A percentile compares a stretch with the other conserved stretches of the same genome.
phyloP scores from a whole-genome alignment of 2,888 invertebrate species.

The Plutella xylostella region DNA sequence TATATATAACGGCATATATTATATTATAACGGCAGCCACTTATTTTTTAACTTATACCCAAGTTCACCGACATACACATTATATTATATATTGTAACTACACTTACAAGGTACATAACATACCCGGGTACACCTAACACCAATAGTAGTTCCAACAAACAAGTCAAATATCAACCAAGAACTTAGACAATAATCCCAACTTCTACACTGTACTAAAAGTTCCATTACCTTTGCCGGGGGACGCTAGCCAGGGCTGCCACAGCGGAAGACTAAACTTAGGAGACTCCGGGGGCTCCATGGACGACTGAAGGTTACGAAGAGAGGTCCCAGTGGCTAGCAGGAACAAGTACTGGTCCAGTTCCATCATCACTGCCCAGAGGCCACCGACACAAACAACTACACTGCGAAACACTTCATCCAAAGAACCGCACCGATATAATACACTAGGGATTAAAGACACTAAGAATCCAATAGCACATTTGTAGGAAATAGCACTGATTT shows the following conservation, averaged over 20 bases:
- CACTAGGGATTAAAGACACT: neutral
- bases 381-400: neutral
- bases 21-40: no score
- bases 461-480: constrained; percentile 1
- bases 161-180: no score
- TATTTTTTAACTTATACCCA: no score
- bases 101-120: no score
- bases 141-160: no score
- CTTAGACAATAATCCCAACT: no score
- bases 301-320: constrained; percentile 40
- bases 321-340: constrained; percentile 47
- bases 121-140: no score
- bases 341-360: constrained; percentile 58
- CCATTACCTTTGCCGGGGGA: constrained; percentile 58
- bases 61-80: no score
- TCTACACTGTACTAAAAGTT: no score
- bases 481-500: neutral
- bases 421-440: neutral
- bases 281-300: constrained; percentile 65
- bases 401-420: neutral
- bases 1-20: no score
- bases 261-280: constrained; percentile 59
- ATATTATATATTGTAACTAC: no score
- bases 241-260: constrained; percentile 64
- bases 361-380: constrained; percentile 50